Percentiles rank a stretch among this genome's conserved stretches.
Conservation (phyloP, 1,140 invertebrate genomes). For the Drosophila lacertosa region DNA sequence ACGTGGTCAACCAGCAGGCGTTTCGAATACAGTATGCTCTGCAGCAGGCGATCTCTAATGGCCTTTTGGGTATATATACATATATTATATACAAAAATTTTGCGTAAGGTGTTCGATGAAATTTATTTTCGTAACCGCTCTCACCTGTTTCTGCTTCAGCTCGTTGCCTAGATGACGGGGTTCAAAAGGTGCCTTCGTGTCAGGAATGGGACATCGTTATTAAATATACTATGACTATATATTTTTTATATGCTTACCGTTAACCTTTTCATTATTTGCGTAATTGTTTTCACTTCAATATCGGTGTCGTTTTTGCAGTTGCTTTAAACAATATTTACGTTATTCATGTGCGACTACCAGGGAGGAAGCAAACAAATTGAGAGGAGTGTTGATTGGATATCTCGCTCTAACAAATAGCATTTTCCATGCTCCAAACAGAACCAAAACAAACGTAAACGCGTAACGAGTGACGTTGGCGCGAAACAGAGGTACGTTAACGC, state of each 20-base stretch:
- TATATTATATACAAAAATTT: not conserved
- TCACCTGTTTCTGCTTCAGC: conserved; percentile 77
- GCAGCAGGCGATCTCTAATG: conserved; percentile 66
- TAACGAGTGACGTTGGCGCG: conserved; percentile 10
- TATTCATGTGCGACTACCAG: conserved; percentile 29
- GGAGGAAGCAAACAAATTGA: not conserved
- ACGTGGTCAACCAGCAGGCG: conserved; percentile 79
- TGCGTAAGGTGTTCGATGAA: not conserved
- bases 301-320: conserved; percentile 18
- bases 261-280: conserved; percentile 56
- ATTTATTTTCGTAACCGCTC: conserved; percentile 23
- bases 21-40: conserved; percentile 76
- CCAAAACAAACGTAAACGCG: conserved; percentile 24
- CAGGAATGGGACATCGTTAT: not conserved
- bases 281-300: conserved; percentile 11
- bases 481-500: conserved; percentile 6
- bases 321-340: conserved; percentile 37
- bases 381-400: not conserved
- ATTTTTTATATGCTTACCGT: conserved; percentile 35
- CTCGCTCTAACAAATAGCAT: conserved; percentile 18
- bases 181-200: conserved; percentile 39
- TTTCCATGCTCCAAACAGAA: not conserved
- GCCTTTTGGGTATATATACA: conserved; percentile 56
- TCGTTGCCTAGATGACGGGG: conserved; percentile 61
- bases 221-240: not conserved